These are phyloP conservation scores for Euclidia mi DNA, from an alignment of 2,888 invertebrate genomes.

Conservation along the genomic window DNA sequence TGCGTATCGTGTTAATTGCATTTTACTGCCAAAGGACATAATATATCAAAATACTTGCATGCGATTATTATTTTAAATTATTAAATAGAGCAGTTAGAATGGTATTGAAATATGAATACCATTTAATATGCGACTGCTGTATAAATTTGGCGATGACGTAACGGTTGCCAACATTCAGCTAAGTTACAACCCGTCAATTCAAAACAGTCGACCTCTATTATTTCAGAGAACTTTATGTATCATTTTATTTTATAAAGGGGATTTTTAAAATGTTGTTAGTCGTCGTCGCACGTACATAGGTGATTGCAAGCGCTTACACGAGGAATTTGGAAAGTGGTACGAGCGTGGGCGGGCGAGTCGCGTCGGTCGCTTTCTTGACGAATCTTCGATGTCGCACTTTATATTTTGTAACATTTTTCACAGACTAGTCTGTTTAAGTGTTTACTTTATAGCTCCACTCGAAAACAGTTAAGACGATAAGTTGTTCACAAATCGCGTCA, in stretches of 20 bases:
- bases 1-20: too few species aligned
- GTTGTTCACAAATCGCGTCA: slow-evolving; percentile 34
- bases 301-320: slow-evolving; percentile 85
- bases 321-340: slow-evolving; percentile 89
- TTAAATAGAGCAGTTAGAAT: slow-evolving; percentile 1
- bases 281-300: slow-evolving; percentile 76
- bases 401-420: slow-evolving; percentile 84
- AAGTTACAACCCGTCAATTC: background rate
- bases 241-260: slow-evolving; percentile 61
- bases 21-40: too few species aligned
- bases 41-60: background rate
- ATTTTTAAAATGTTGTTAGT: slow-evolving; percentile 68
- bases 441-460: slow-evolving; percentile 57
- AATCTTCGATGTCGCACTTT: slow-evolving; percentile 84
- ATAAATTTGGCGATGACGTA: slow-evolving; percentile 4
- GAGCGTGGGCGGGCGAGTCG: slow-evolving; percentile 87
- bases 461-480: slow-evolving; percentile 34
- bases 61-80: background rate
- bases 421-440: slow-evolving; percentile 59
- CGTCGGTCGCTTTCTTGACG: slow-evolving; percentile 81
- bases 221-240: slow-evolving; percentile 38
- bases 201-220: background rate
- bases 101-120: too few species aligned
- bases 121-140: too few species aligned
- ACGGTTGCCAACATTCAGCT: background rate